phyloP scores from a whole-genome alignment of 2,797 vertebrate genomes.

The Molothrus ater region DNA sequence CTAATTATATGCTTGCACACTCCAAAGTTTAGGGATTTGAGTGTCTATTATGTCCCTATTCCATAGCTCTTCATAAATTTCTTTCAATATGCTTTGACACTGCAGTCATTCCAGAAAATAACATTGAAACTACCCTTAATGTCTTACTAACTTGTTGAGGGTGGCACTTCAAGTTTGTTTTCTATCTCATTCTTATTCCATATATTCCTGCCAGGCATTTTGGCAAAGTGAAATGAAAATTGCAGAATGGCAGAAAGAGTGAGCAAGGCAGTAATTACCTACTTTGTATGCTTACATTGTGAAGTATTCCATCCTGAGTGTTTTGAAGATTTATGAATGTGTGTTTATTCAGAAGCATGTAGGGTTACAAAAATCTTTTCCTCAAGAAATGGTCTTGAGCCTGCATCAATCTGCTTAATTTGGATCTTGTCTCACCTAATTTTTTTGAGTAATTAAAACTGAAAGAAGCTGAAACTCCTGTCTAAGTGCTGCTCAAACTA shows the following conservation, averaged over 20 bases:
- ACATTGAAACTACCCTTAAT: not conserved
- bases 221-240: slow-evolving; percentile 5
- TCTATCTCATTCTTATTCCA: not conserved
- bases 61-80: not conserved
- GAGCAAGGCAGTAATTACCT: slow-evolving; percentile 24
- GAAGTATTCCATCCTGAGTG: not conserved
- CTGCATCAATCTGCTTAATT: not conserved
- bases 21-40: slow-evolving; percentile 15
- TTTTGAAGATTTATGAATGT: not conserved
- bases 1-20: slow-evolving; percentile 45
- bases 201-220: not conserved
- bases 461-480: not conserved
- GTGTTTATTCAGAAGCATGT: not conserved
- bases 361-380: not conserved
- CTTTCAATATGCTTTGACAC: slow-evolving; percentile 17
- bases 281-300: not conserved
- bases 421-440: not conserved
- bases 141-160: not conserved
- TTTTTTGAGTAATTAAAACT: not conserved
- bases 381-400: not conserved
- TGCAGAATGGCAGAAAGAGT: not conserved
- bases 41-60: not conserved
- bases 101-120: not conserved
- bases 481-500: not conserved
- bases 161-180: not conserved